Evolutionary conservation across 2,113 vertebrate species (phyloP).

Genomic region (Ranitomeya variabilis): DNA sequence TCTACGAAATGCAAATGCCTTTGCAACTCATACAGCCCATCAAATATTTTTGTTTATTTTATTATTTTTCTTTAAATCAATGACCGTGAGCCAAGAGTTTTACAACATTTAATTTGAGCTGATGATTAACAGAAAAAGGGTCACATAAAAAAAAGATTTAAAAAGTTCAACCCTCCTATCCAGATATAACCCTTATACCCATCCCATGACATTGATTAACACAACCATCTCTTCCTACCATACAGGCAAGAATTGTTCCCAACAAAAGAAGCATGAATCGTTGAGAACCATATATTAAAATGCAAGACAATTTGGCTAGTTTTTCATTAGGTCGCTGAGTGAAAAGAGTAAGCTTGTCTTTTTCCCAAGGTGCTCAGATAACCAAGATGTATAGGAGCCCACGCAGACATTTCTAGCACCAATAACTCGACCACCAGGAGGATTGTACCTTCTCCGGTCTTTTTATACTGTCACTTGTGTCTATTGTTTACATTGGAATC

Average conservation of each 20-base stretch:
- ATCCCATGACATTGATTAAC: constrained; percentile 67
- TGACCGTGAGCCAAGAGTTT: neutral
- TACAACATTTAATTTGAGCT: neutral
- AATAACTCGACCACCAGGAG: constrained; percentile 70
- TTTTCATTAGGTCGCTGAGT: constrained; percentile 79
- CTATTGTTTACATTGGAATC: constrained; percentile 78
- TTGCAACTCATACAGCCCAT: no score
- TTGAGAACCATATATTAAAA: constrained; percentile 81
- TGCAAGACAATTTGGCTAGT: constrained; percentile 77
- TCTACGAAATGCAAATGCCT: no score
- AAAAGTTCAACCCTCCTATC: neutral
- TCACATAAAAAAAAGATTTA: neutral
- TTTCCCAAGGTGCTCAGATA: constrained; percentile 85
- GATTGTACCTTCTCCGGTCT: constrained; percentile 72
- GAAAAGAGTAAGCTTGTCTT: constrained; percentile 73
- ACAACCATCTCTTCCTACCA: constrained; percentile 70
- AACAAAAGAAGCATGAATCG: constrained; percentile 77
- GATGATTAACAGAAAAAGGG: neutral
- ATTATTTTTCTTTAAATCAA: neutral
- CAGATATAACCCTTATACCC: neutral
- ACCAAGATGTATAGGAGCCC: constrained; percentile 69
- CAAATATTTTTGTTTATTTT: neutral
- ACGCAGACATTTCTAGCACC: constrained; percentile 67
- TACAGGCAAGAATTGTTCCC: constrained; percentile 75
- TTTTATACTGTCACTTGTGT: constrained; percentile 73